phyloP scores from a whole-genome alignment of 2,888 invertebrate genomes.

The Rotaria macrura region DNA sequence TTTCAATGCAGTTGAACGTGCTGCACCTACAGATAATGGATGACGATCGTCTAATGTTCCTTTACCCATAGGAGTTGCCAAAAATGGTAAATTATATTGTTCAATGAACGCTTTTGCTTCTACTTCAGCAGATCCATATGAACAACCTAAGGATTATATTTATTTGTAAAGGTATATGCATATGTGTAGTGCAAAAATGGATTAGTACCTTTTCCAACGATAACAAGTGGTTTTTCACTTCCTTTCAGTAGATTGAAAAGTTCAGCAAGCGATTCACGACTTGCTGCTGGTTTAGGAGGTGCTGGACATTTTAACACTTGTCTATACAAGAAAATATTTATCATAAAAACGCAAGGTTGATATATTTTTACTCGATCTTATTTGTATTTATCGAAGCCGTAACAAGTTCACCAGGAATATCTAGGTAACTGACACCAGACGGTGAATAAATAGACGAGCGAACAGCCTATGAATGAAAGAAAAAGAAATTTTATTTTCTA shows the following conservation, averaged over 20 bases:
- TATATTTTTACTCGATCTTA: constrained; percentile 35
- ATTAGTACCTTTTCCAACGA: constrained; percentile 79
- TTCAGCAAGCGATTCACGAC: constrained; percentile 59
- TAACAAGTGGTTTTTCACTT: constrained; percentile 70
- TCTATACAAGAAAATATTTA: neutral
- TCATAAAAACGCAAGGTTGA: constrained; percentile 33
- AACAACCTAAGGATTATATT: constrained; percentile 43
- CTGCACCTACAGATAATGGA: constrained; percentile 68
- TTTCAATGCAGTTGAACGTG: constrained; percentile 70
- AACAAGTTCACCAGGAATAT: constrained; percentile 71
- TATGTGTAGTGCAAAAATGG: neutral
- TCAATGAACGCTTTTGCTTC: constrained; percentile 61
- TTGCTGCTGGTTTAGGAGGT: constrained; percentile 62
- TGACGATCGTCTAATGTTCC: constrained; percentile 54
- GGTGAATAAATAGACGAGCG: constrained; percentile 71
- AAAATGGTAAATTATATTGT: constrained; percentile 67
- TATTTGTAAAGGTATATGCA: neutral
- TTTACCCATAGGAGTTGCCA: constrained; percentile 85
- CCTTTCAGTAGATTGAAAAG: constrained; percentile 61
- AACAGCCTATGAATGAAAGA: constrained; percentile 62
- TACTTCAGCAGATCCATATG: constrained; percentile 67
- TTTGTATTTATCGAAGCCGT: constrained; percentile 36
- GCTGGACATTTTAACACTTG: constrained; percentile 45
- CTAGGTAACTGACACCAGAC: constrained; percentile 78
- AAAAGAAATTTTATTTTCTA: neutral